Base-by-base conservation (phyloP, 2,113 vertebrate species). In the Oceanites oceanicus region DNA sequence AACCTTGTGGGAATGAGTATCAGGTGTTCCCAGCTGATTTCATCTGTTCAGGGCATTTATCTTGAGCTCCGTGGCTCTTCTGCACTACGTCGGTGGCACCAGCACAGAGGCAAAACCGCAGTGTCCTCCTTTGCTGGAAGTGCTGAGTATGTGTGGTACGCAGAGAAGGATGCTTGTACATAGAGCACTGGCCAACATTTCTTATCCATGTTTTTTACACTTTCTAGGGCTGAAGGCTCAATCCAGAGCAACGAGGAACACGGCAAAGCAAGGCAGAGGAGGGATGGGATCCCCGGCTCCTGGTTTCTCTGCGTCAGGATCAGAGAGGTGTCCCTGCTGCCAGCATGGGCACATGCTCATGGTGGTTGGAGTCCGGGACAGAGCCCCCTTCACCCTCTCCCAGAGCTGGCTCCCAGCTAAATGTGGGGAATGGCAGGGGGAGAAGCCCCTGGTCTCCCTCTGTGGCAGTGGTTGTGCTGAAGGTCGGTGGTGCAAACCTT, bases 1-100 rank as follows among this genome's bases (percentile, higher is more conserved):
- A 95, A 96, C 92, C 94, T 85, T 80, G 52, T 91, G 92, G 91
- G 81, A 94, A 97, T 82, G 85, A 88, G 80, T 92, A 96, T 96
- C 95, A 92, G 96, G 94, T 93, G 92, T 92, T 91, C 92, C 53
- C 1, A 1, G 83, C 14, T 53, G 77, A 92, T 80, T 88, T 96
- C 55, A 56, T 92, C 86, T 74, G 66, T n/a, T 58, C 53, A 16
- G 76, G 65, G 70, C 63, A 12, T 87, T 87, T 70, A 66, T 85
- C 91, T 85, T 52, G 1, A 86, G 72, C 82, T 53, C 53, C 1
- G 8, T n/a, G 56, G 47, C 34, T 92, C 92, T 96, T 62, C 84
- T 91, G 58, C 0, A 4, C 72, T 80, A 63, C 2, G 4, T 67
- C 1, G 6, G 85, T 93, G 74, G 75, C 68, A 92, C 38, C 44